These are phyloP conservation scores for Prionace glauca DNA, from an alignment of 2,797 vertebrate genomes.

Conservation along the genomic window DNA sequence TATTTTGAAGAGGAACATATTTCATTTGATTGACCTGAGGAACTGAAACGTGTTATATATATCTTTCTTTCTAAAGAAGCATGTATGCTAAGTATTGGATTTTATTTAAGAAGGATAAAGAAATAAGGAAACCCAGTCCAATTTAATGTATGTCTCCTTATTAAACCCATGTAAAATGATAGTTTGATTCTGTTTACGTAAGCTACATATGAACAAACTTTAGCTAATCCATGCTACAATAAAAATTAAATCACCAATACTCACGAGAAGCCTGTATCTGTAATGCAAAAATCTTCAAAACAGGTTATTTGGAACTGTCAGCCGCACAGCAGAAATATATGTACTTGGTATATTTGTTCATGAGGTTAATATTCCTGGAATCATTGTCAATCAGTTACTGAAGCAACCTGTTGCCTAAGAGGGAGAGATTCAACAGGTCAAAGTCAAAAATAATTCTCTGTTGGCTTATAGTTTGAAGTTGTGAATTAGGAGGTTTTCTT, in stretches of 20 bases:
- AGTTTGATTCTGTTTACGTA: neutral
- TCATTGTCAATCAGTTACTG: neutral
- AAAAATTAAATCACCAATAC: neutral
- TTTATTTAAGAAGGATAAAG: neutral
- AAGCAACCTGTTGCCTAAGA: neutral
- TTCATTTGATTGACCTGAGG: neutral
- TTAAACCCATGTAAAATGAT: neutral
- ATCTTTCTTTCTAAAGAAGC: neutral
- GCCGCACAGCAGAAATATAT: neutral
- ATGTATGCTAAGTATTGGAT: neutral
- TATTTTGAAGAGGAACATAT: neutral
- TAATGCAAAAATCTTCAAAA: neutral
- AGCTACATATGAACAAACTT: no score
- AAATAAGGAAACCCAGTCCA: neutral
- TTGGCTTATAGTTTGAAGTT: neutral
- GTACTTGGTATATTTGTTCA: neutral
- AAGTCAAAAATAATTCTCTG: neutral
- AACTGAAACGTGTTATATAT: neutral
- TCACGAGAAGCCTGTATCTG: neutral
- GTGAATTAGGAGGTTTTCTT: neutral
- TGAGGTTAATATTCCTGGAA: neutral
- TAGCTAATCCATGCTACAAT: neutral
- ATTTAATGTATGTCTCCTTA: neutral
- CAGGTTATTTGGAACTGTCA: neutral
- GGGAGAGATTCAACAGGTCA: neutral